phyloP scores from a whole-genome alignment of 2,888 invertebrate species.

The Elegia similella region DNA sequence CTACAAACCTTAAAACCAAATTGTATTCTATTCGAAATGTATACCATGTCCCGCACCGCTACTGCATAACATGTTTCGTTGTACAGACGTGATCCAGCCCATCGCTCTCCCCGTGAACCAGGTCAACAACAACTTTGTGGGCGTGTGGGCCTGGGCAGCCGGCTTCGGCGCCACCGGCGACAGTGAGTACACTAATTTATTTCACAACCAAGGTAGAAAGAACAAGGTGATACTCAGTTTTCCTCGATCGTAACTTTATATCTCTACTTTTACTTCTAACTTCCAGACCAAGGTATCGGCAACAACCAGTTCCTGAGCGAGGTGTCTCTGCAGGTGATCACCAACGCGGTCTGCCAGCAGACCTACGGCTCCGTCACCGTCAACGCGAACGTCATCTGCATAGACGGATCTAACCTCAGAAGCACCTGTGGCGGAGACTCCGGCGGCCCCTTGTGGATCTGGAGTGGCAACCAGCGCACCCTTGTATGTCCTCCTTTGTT shows the following conservation, averaged over 20 bases:
- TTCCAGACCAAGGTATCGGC: conserved; percentile 28
- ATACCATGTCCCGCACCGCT: no score
- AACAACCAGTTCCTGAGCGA: conserved; percentile 55
- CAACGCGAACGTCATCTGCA: conserved; percentile 48
- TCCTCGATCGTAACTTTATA: no score
- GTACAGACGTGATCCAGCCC: conserved; percentile 42
- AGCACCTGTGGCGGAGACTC: conserved; percentile 65
- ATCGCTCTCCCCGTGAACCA: conserved; percentile 43
- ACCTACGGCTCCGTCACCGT: conserved; percentile 39
- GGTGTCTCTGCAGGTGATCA: conserved; percentile 60
- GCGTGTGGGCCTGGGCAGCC: conserved; percentile 42
- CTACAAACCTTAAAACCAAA: background rate
- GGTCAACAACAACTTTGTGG: conserved; percentile 37
- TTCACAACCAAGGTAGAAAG: no score
- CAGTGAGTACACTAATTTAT: conserved; percentile 32
- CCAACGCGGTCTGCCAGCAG: conserved; percentile 49
- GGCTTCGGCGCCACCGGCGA: conserved; percentile 56
- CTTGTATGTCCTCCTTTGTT: conserved; percentile 31
- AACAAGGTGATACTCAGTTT: no score
- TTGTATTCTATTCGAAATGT: background rate
- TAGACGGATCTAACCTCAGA: conserved; percentile 42
- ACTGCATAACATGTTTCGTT: background rate
- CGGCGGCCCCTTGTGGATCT: conserved; percentile 48
- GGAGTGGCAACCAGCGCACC: conserved; percentile 36
- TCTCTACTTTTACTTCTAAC: no score